Evolutionary conservation across 2,113 vertebrate species (phyloP), one percentile per base, ranked within the genome.

Genomic region (Callionymus lyra): DNA sequence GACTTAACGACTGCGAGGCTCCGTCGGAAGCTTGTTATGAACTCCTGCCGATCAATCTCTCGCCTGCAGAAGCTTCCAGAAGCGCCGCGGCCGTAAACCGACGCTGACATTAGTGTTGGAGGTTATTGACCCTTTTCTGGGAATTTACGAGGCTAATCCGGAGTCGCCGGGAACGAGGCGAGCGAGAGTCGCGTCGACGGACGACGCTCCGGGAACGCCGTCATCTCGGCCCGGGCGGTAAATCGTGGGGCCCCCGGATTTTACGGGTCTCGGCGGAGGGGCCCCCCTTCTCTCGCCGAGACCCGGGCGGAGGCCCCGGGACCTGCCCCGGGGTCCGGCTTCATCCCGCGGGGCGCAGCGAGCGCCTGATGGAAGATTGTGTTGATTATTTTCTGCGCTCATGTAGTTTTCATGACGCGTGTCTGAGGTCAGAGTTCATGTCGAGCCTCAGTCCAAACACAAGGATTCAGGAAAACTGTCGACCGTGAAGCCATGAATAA

Each of bases 101-200:
- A 68, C 66, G 72, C 70, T 75, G 76, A 77, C 74, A 79, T 82
- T 72, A 83, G 72, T 80, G 74, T 79, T 81, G 83, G 79, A 80
- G 80, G 76, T 76, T 83, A 85, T 85, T 83, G 80, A 83, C 76
- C 70, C 67, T 77, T 77, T 76, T 68, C 65, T 41, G 33, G 56
- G 69, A 60, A 82, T 84, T 84, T 82, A 83, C 77, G 78, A 75
- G 62, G 64, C 83, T 82, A 85, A 85, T 83, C 72, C 66, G 72
- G 74, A 70, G 65, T 48, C 44, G 2, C 53, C 59, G 56, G 65
- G 71, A 68, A 69, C 49, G 66, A 54, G 78, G 73, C 71, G 60
- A 77, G 63, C 63, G 65, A 67, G 75, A 71, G 65, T 41, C 52
- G 48, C 31, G 51, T 50, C 69, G 75, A 74, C 72, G 74, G 70